Evolutionary conservation across 2,888 invertebrate species (phyloP).

Genomic region (Eudasyphora cyanicolor): DNA sequence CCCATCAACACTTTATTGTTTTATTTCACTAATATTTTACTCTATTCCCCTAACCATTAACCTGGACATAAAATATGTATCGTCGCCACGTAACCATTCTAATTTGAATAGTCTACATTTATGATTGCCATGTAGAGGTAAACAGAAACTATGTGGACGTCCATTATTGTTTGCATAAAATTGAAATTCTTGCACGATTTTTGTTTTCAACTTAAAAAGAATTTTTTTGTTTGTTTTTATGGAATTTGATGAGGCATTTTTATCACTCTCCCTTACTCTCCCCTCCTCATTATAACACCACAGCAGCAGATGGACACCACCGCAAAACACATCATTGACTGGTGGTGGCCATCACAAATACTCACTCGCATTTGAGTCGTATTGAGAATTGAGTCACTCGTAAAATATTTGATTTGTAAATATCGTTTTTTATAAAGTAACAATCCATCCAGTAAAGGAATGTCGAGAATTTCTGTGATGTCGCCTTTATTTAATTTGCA

Average conservation of each 20-base stretch:
- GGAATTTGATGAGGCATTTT: slow-evolving; percentile 24
- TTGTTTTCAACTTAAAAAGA: slow-evolving; percentile 19
- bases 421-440: not conserved
- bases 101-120: slow-evolving; percentile 34
- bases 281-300: too few species aligned
- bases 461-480: slow-evolving; percentile 11
- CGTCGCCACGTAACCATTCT: not conserved
- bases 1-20: too few species aligned
- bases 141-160: not conserved
- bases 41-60: not conserved
- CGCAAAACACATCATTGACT: not conserved
- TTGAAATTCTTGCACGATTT: slow-evolving; percentile 54
- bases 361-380: not conserved
- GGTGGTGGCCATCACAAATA: not conserved
- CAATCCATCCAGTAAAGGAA: not conserved
- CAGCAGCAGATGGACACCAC: not conserved
- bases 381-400: slow-evolving; percentile 7
- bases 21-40: not conserved
- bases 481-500: slow-evolving; percentile 13
- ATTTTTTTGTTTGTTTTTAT: slow-evolving; percentile 29
- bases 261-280: not conserved
- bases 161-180: slow-evolving; percentile 8
- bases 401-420: slow-evolving; percentile 36
- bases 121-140: not conserved
- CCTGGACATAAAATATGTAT: not conserved